Evolutionary conservation across 2,113 vertebrate species (phyloP), one percentile per base, ranked within the genome.

Genomic region (Morone chrysops): DNA sequence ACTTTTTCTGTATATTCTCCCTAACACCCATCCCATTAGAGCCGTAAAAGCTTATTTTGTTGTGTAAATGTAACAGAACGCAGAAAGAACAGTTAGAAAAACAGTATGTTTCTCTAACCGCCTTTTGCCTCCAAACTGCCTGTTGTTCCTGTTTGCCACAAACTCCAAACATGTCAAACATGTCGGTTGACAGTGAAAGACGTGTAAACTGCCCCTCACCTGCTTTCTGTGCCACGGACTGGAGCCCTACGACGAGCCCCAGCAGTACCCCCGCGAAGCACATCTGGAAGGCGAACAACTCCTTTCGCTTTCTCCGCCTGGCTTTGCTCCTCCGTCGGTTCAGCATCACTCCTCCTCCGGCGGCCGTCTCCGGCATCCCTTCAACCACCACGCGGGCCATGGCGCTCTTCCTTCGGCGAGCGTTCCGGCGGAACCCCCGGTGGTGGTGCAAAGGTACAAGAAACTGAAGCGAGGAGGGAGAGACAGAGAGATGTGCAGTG

Each of bases 221-320:
- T 94, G 88, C 61, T 79, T 57, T 78, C 75, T 68, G 89, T n/a
- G 83, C 61, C 78, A 51, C 48, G 2, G 85, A 62, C 66, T 65
- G 78, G 57, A 94, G 45, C 82, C 86, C 90, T 1, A 72, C 74
- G 36, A 71, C 86, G 13, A 92, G 75, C 75, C 84, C 87, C 77
- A 94, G 88, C 84, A 90, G 25, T 1, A 61, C 31, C 71, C 85
- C 92, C 75, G 80, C 81, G 4, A 92, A 91, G 86, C 92, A 92
- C 89, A 94, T 89, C 93, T 93, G 93, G 75, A 91, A 4, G 22
- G 31, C 87, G 86, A 93, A 92, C 87, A 86, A 78, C 79, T 93
- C 92, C 90, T 91, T 91, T 82, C 93, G 88, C 87, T 93, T 93
- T 77, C 87, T 87, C 86, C 93, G 90, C 74, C 85, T 56, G 72